These are phyloP conservation scores for Drosophila atripex DNA, from an alignment of 2,888 invertebrate genomes.

Conservation along the genomic window DNA sequence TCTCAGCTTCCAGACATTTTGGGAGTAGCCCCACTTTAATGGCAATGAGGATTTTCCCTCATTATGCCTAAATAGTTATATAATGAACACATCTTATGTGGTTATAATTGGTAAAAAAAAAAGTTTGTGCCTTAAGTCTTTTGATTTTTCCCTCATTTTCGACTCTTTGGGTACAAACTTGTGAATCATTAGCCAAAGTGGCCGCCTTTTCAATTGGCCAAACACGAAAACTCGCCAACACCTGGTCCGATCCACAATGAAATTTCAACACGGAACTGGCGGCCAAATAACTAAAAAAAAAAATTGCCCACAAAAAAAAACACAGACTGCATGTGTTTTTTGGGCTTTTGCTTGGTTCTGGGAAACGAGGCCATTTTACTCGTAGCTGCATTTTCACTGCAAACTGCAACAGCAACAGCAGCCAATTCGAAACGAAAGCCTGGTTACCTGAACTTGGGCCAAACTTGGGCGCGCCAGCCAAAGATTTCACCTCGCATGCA, in stretches of 20 bases:
- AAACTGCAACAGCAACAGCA: conserved; percentile 3
- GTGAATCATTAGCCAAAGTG: conserved; percentile 38
- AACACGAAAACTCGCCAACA: conserved; percentile 39
- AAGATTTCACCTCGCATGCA: conserved; percentile 68
- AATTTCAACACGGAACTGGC: conserved; percentile 57
- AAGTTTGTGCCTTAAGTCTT: conserved; percentile 71
- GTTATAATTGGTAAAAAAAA: not conserved
- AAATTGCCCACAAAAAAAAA: conserved; percentile 17
- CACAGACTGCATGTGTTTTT: conserved; percentile 19
- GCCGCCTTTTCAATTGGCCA: conserved; percentile 33
- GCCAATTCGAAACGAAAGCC: conserved; percentile 40
- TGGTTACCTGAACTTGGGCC: conserved; percentile 56
- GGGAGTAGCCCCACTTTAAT: conserved; percentile 51
- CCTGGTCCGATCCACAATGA: conserved; percentile 39
- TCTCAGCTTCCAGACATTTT: conserved; percentile 25
- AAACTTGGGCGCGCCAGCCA: conserved; percentile 38
- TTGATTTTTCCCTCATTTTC: conserved; percentile 42
- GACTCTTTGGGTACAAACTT: conserved; percentile 54
- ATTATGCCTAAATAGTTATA: conserved; percentile 57
- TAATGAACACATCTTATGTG: conserved; percentile 18
- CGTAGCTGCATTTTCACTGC: conserved; percentile 50
- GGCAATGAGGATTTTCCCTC: conserved; percentile 64
- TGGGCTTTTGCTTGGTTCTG: conserved; percentile 39
- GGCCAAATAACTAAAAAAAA: conserved; percentile 23
- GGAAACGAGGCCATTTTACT: conserved; percentile 55